phyloP scores from a whole-genome alignment of 2,888 invertebrate species.

The Sceliomorpha sp. region DNA sequence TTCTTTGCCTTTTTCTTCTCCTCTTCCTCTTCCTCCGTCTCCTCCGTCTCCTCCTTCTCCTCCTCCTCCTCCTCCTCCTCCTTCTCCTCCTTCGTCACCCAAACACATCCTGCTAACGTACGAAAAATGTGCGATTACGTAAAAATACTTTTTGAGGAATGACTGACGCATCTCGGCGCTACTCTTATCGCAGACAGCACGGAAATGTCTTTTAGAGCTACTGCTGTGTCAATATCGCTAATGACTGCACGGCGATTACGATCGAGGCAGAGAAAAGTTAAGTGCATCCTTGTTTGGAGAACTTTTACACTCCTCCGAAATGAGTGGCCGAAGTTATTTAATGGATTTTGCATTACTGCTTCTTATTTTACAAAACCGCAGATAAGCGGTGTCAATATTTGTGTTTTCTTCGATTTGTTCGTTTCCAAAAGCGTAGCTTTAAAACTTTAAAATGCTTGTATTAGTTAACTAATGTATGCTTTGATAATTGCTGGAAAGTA shows the following conservation, averaged over 20 bases:
- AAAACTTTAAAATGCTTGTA: too few relatives aligned
- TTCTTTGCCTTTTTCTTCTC: too few relatives aligned
- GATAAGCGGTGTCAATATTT: slow-evolving; percentile 2
- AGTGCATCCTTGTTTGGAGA: slow-evolving; percentile 2
- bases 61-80: slow-evolving; percentile 27
- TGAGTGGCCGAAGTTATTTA: not conserved
- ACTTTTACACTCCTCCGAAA: too few relatives aligned
- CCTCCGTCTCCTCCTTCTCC: slow-evolving; percentile 37
- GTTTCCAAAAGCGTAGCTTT: too few relatives aligned
- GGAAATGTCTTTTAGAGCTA: too few relatives aligned
- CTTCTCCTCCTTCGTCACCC: not conserved
- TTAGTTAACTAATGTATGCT: too few relatives aligned
- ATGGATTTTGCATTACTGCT: slow-evolving; percentile 3
- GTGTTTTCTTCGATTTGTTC: not conserved
- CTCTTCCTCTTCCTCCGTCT: slow-evolving; percentile 4
- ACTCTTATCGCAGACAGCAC: slow-evolving; percentile 1
- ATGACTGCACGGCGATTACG: slow-evolving; percentile 4
- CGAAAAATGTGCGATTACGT: slow-evolving; percentile 8
- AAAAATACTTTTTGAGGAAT: slow-evolving; percentile 1
- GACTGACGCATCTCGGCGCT: slow-evolving; percentile 6
- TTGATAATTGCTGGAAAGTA: too few relatives aligned
- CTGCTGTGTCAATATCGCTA: not conserved
- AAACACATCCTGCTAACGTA: too few relatives aligned
- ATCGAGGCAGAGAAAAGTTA: not conserved
- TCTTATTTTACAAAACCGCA: not conserved